These are phyloP conservation scores for Chirona hameri DNA, from an alignment of 2,888 invertebrate species.

Conservation along the genomic window DNA sequence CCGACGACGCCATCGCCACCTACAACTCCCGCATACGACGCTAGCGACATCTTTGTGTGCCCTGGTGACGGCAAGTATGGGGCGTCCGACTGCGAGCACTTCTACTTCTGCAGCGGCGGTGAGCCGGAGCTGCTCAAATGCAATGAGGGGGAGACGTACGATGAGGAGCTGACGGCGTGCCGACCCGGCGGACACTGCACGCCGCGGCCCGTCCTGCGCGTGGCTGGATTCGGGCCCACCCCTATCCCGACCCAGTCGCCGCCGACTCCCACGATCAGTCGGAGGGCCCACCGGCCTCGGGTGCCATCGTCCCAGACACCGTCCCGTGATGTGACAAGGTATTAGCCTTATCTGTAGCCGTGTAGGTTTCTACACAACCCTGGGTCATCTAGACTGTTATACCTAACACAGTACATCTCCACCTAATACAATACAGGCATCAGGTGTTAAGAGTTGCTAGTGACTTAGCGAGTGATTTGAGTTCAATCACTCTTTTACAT, in stretches of 20 bases:
- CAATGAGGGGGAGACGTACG: neutral
- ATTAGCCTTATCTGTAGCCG: no score
- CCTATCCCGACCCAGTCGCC: neutral
- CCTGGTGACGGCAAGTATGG: neutral
- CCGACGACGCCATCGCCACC: neutral
- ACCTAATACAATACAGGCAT: no score
- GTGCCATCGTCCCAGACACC: no score
- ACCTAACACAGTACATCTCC: no score
- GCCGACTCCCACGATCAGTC: neutral
- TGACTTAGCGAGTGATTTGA: no score
- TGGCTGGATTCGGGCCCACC: neutral
- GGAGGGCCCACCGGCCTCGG: no score
- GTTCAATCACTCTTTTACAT: no score
- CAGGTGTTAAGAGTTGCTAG: no score
- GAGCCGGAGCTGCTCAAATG: neutral
- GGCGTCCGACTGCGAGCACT: neutral
- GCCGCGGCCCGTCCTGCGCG: neutral
- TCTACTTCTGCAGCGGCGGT: slow-evolving; percentile 7
- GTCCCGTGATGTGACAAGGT: no score
- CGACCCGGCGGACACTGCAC: neutral
- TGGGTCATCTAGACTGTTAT: no score
- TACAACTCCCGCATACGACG: neutral
- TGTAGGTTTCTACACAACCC: no score
- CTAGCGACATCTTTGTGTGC: neutral
- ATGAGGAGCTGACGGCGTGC: neutral